These are phyloP conservation scores for Trachelus iudaicus DNA, from an alignment of 2,888 invertebrate genomes.

Conservation along the genomic window DNA sequence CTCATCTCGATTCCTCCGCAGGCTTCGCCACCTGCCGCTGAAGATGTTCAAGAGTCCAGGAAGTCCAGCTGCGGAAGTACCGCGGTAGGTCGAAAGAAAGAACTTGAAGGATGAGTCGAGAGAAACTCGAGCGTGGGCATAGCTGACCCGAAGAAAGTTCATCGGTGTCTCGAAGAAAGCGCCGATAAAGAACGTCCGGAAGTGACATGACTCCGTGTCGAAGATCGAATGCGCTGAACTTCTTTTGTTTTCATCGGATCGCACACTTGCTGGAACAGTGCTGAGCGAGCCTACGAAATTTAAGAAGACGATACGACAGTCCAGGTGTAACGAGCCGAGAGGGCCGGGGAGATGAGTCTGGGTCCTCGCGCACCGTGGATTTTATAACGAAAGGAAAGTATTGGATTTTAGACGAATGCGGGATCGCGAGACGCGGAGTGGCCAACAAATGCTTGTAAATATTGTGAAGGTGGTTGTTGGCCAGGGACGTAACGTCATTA, in stretches of 20 bases:
- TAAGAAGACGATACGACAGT: no score
- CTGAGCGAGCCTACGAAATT: no score
- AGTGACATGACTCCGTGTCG: background rate
- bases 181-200: constrained; percentile 33
- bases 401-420: background rate
- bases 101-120: constrained; percentile 23
- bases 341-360: no score
- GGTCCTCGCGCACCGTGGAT: background rate
- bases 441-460: background rate
- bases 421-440: background rate
- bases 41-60: no score
- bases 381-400: constrained; percentile 1
- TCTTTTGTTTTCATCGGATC: no score
- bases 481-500: background rate
- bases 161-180: constrained; percentile 55
- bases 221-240: no score
- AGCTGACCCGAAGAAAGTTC: constrained; percentile 59
- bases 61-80: no score
- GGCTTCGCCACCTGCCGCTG: no score
- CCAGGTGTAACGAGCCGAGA: no score
- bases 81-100: no score
- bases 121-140: constrained; percentile 58
- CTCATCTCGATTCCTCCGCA: no score
- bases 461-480: background rate
- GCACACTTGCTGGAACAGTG: no score